These are phyloP conservation scores for Idaea aversata DNA, from an alignment of 2,888 invertebrate genomes.

Conservation along the genomic window DNA sequence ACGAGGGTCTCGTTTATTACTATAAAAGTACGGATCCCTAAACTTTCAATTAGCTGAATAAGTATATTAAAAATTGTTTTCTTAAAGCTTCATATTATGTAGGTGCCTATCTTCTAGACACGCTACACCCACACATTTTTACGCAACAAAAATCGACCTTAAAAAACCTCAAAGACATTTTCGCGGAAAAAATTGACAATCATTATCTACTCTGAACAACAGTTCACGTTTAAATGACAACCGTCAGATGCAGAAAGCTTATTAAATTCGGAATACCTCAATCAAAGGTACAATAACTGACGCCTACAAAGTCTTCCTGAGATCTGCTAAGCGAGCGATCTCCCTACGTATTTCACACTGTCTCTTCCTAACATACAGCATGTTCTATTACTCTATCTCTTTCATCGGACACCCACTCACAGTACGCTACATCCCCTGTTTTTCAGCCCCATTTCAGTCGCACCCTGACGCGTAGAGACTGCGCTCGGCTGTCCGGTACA, in stretches of 20 bases:
- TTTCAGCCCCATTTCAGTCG: slow-evolving; percentile 64
- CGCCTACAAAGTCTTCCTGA: slow-evolving; percentile 71
- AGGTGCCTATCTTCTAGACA: no score
- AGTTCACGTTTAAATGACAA: slow-evolving; percentile 7
- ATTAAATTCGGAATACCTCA: slow-evolving; percentile 65
- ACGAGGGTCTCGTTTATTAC: no score
- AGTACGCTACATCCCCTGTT: slow-evolving; percentile 61
- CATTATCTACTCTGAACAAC: slow-evolving; percentile 1
- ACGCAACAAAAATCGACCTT: neutral
- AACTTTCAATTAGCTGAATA: no score
- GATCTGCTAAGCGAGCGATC: slow-evolving; percentile 53
- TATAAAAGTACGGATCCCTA: no score
- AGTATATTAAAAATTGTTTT: no score
- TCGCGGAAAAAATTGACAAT: neutral
- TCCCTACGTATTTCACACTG: slow-evolving; percentile 39
- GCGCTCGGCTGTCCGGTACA: slow-evolving; percentile 23
- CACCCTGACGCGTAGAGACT: slow-evolving; percentile 42
- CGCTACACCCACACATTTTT: neutral
- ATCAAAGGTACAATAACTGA: slow-evolving; percentile 63
- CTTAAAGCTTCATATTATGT: no score
- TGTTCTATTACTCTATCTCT: slow-evolving; percentile 36
- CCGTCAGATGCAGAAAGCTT: slow-evolving; percentile 37
- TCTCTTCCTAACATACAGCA: slow-evolving; percentile 33
- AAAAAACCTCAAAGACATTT: neutral
- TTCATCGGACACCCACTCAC: slow-evolving; percentile 63